These are phyloP conservation scores for Lordiphosa andalusiaca DNA, from an alignment of 2,888 invertebrate genomes.

Conservation along the genomic window DNA sequence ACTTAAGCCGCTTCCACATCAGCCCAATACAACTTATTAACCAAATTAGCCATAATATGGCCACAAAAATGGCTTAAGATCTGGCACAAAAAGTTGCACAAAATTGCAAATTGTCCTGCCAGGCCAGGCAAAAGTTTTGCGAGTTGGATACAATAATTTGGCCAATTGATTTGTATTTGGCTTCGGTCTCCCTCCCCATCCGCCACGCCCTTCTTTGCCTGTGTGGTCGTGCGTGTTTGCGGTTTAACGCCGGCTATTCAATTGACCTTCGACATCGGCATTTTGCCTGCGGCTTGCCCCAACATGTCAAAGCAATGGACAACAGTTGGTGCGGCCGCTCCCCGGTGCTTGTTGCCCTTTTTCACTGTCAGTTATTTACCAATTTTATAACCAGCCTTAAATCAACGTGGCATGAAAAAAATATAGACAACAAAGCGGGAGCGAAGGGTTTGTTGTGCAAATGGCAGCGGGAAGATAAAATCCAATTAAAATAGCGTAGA, in stretches of 20 bases:
- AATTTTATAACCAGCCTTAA: conserved; percentile 61
- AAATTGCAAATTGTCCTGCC: neutral
- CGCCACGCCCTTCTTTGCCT: neutral
- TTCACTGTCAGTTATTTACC: conserved; percentile 57
- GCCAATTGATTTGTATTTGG: conserved; percentile 60
- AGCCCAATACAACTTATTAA: conserved; percentile 30
- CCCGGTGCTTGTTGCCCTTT: conserved; percentile 25
- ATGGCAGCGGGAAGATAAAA: conserved; percentile 64
- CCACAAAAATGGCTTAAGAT: conserved; percentile 17
- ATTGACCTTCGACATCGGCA: conserved; percentile 21
- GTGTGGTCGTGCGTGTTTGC: conserved; percentile 57
- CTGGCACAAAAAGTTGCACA: conserved; percentile 26
- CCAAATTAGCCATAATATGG: conserved; percentile 41
- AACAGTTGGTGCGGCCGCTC: conserved; percentile 19
- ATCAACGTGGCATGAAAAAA: conserved; percentile 62
- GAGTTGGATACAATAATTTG: conserved; percentile 43
- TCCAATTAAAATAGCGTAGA: conserved; percentile 67
- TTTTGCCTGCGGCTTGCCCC: conserved; percentile 31
- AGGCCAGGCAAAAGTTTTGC: conserved; percentile 26
- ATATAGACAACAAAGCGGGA: conserved; percentile 23
- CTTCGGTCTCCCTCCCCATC: conserved; percentile 18
- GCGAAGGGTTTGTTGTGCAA: conserved; percentile 41
- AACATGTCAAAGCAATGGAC: conserved; percentile 49
- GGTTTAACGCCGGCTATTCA: conserved; percentile 42
- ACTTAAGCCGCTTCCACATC: too few relatives aligned